Conservation (phyloP, 2,888 invertebrate species). For the Baccha elongata region DNA sequence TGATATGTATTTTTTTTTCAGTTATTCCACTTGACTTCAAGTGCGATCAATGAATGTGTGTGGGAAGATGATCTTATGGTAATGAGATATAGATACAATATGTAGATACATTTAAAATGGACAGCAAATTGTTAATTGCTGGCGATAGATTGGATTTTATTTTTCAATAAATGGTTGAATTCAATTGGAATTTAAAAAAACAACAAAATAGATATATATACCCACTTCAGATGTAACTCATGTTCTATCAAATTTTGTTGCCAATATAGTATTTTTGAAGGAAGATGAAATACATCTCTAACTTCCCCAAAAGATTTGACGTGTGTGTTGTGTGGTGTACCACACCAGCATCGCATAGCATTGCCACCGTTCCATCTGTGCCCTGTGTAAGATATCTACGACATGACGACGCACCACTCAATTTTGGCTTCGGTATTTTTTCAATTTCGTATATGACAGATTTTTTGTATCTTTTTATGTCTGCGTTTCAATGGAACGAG, state of each 20-base stretch:
- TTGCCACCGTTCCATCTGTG: background rate
- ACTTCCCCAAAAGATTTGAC: slow-evolving; percentile 28
- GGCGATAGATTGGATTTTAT: slow-evolving; percentile 24
- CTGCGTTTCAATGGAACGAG: slow-evolving; percentile 81
- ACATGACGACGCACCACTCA: slow-evolving; percentile 66
- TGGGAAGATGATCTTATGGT: slow-evolving; percentile 39
- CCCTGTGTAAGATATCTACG: slow-evolving; percentile 2
- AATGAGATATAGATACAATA: slow-evolving; percentile 16
- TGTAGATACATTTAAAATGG: slow-evolving; percentile 28
- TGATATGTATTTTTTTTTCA: background rate
- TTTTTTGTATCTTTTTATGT: slow-evolving; percentile 67
- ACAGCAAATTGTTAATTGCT: slow-evolving; percentile 43
- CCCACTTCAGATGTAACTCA: too few species aligned
- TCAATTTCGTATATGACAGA: slow-evolving; percentile 14
- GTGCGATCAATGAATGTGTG: slow-evolving; percentile 53
- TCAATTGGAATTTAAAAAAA: slow-evolving; percentile 28
- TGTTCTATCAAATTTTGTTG: slow-evolving; percentile 32
- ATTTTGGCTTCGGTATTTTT: slow-evolving; percentile 49
- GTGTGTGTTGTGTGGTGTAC: background rate
- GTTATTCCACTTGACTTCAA: slow-evolving; percentile 65
- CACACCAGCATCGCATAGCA: background rate
- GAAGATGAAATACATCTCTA: slow-evolving; percentile 14
- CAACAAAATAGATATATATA: too few species aligned
- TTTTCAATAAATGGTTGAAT: slow-evolving; percentile 12
- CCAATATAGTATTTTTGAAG: slow-evolving; percentile 30